These are phyloP conservation scores for Drosophila nigricruria DNA, from an alignment of 2,888 invertebrate genomes.

Conservation along the genomic window DNA sequence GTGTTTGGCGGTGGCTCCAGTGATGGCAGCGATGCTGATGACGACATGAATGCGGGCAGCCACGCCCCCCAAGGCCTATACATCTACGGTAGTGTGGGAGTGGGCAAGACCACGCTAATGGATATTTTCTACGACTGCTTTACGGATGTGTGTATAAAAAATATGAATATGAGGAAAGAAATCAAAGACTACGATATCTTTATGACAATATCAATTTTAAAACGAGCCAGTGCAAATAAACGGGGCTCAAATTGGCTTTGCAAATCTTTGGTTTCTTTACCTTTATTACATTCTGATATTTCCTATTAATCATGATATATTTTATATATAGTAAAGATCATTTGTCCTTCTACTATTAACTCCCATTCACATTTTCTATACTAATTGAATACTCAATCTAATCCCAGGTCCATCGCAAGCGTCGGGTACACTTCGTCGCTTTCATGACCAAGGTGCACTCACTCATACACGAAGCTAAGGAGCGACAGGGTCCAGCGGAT, in stretches of 20 bases:
- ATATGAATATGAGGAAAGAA: neutral
- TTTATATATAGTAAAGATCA: neutral
- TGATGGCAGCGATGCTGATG: constrained; percentile 41
- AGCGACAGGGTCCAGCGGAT: constrained; percentile 86
- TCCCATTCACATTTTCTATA: neutral
- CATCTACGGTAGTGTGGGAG: constrained; percentile 95
- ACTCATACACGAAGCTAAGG: constrained; percentile 94
- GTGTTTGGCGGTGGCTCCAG: constrained; percentile 49
- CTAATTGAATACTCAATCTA: neutral
- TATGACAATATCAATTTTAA: constrained; percentile 3
- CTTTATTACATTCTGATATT: neutral
- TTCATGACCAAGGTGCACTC: constrained; percentile 99
- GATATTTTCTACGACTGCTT: constrained; percentile 96
- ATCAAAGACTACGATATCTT: neutral
- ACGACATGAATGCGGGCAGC: constrained; percentile 68
- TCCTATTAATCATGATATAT: too few species aligned
- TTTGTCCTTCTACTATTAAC: too few species aligned
- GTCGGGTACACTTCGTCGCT: constrained; percentile 97
- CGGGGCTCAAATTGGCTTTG: neutral
- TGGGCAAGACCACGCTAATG: constrained; percentile 99
- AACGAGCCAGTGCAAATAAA: neutral
- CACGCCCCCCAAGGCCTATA: constrained; percentile 89
- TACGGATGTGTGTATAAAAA: constrained; percentile 84
- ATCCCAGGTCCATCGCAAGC: constrained; percentile 88
- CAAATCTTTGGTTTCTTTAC: neutral